phyloP scores from a whole-genome alignment of 2,797 vertebrate species.

The Schizopygopsis malacanthus region DNA sequence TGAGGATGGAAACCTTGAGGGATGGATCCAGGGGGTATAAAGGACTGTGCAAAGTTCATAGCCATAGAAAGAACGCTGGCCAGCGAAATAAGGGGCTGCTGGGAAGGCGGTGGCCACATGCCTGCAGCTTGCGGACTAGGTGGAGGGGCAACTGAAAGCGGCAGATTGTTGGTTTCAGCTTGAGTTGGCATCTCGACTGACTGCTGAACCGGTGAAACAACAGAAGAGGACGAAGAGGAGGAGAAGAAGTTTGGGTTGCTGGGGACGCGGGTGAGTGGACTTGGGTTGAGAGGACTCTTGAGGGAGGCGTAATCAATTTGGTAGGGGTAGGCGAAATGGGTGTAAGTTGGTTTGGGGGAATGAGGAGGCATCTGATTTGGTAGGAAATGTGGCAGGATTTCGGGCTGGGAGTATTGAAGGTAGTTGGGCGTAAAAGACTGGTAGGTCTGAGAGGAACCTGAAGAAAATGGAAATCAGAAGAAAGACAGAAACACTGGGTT shows the following conservation, averaged over 20 bases:
- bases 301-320: constrained; percentile 53
- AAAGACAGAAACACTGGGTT: neutral
- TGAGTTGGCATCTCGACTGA: constrained; percentile 12
- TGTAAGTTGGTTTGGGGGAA: constrained; percentile 55
- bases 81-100: constrained; percentile 79
- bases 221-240: constrained; percentile 50
- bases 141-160: constrained; percentile 49
- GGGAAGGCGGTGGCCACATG: constrained; percentile 61
- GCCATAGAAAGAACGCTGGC: constrained; percentile 89
- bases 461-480: constrained; percentile 7
- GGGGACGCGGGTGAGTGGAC: constrained; percentile 54
- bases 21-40: constrained; percentile 71
- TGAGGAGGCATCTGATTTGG: constrained; percentile 62
- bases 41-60: constrained; percentile 88
- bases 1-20: constrained; percentile 64
- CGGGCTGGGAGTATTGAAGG: constrained; percentile 51
- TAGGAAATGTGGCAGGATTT: constrained; percentile 45
- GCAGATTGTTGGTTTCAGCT: constrained; percentile 40
- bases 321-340: constrained; percentile 44
- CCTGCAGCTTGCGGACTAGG: constrained; percentile 40
- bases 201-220: constrained; percentile 51
- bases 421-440: constrained; percentile 54
- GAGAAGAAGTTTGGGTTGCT: constrained; percentile 56
- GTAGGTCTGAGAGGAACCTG: constrained; percentile 58
- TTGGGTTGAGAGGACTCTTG: constrained; percentile 43